Evolutionary conservation across 2,888 invertebrate species (phyloP), one percentile per base, ranked within the genome.

Genomic region (Sturmia bella): DNA sequence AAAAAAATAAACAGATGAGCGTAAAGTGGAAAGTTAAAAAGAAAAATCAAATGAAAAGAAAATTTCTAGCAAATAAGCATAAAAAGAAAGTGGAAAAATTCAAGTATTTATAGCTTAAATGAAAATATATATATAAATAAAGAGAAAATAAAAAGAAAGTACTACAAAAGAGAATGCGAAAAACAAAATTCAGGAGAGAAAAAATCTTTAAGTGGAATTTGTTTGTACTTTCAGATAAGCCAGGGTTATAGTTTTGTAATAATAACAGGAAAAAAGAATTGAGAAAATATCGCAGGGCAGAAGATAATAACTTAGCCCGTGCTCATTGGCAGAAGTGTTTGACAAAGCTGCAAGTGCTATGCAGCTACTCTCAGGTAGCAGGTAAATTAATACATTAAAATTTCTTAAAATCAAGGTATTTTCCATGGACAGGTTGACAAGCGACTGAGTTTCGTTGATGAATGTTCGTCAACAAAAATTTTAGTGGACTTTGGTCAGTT

Each of bases 161-260:
- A 37, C 39, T 39, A 66, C 41, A 57, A 75, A 57, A 27, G 41
- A 15, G 17, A 66, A 69, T 52, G 9, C 15, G 45, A 50, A 48
- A 56, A 73, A 50, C 32, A 52, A 57, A 19, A 24, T 15, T 15
- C 1, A 59, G 13, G 13, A 24, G 6, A 4, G 4, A 7, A 17
- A 52, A 66, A 48, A 41, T 32, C 17, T 69, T 75, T 43, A 66
- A 76, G 72, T 68, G 54, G 72, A 59, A 76, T 64, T 48, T 72
- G 61, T 72, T 80, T 39, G 61, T 59, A 76, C 45, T 76, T 72
- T 70, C 21, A 72, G 56, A 54, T 72, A 80, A 80, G 39, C 66
- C 57, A 37, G 70, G 45, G 48, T 4, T 50, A 11, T 0, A 32
- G 15, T 9, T 48, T 56, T 19, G 48, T 63, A 61, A 45, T 56